Evolutionary conservation across 2,797 vertebrate species (phyloP), one percentile per base, ranked within the genome.

Genomic region (Rhinella marina): DNA sequence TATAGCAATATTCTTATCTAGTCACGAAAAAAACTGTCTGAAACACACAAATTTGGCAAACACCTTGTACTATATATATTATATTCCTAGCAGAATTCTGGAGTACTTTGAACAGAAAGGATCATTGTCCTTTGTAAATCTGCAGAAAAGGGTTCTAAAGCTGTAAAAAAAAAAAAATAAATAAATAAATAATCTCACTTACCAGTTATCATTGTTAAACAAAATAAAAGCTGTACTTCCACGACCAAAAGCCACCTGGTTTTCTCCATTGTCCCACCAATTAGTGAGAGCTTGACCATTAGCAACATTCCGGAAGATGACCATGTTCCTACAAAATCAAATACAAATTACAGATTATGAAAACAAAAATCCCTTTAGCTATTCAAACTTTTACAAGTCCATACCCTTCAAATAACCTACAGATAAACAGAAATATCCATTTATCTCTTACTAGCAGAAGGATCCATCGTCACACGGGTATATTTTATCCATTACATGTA

Each of bases 191-290:
- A 56, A 62, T 17, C 8, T 77, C 8, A 87, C 95, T 96, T 87
- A 98, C 97, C 96, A 96, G 91, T 97, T 94, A 12, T 99, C 98
- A 0, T 98, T 98, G 92, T 99, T 99, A 87, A 99, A 97, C 90
- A 97, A 90, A 27, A 99, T 96, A 92, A 99, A 98, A n/a, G 97
- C 98, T 64, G 88, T 95, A 80, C 94, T 93, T 17, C 98, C 97
- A 90, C 97, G 98, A 21, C 98, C 96, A 90, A 99, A 99, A 52
- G 97, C 97, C 6, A 98, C 94, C 93, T 99, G 97, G 91, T 98
- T 99, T 93, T 91, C 95, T 16, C 88, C 91, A 21, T 99, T 99
- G 92, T 99, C 98, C 97, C 97, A 99, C 98, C 98, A 99, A 94
- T 98, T 98, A 75, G 94, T 91, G 10, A 97, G 95, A 86, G 95